Percentiles rank a stretch among this genome's conserved stretches.
These are phyloP conservation scores for Tonatia bakeri DNA, from an alignment of 2,113 vertebrate genomes.

Conservation along the genomic window DNA sequence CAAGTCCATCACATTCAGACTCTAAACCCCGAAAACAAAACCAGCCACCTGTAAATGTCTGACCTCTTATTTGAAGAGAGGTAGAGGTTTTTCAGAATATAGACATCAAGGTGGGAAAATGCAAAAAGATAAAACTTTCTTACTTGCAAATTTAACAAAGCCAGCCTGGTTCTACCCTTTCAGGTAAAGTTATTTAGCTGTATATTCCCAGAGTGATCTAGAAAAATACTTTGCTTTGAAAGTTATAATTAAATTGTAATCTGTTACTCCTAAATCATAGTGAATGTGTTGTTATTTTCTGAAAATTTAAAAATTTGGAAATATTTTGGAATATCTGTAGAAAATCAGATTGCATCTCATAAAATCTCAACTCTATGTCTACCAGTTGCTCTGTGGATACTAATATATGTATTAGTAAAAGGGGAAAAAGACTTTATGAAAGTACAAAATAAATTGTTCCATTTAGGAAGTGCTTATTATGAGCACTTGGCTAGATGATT, in stretches of 20 bases:
- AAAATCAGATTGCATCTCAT: not conserved
- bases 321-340: not conserved
- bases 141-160: slow-evolving; percentile 33
- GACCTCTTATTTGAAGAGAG: slow-evolving; percentile 66
- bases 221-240: slow-evolving; percentile 37
- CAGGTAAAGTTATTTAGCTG: not conserved
- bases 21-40: slow-evolving; percentile 74
- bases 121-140: slow-evolving; percentile 24
- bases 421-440: not conserved
- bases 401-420: not conserved
- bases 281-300: not conserved
- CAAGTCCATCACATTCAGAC: slow-evolving; percentile 71
- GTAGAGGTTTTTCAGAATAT: slow-evolving; percentile 35
- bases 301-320: not conserved
- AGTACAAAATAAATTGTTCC: not conserved
- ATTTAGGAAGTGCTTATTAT: not conserved
- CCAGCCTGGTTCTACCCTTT: not conserved
- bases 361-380: not conserved
- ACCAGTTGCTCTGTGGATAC: not conserved
- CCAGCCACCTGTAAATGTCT: slow-evolving; percentile 71
- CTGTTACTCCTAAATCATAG: not conserved
- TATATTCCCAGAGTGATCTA: not conserved
- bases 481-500: not conserved
- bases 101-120: slow-evolving; percentile 21
- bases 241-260: not conserved